Evolutionary conservation across 2,888 invertebrate genomes (phyloP).

Genomic region (Atherix ibis): DNA sequence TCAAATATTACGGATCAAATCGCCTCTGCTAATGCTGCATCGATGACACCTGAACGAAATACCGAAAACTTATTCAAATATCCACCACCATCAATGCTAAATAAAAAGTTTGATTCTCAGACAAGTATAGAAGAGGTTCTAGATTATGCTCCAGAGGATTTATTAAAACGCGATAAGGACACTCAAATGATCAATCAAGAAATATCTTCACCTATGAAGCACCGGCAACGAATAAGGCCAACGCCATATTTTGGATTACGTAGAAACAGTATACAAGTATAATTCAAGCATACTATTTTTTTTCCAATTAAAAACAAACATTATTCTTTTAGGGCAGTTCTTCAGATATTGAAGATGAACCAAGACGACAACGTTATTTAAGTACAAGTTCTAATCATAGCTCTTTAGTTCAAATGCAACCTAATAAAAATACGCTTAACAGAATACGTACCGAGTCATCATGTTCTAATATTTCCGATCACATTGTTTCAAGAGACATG

Average conservation of each 20-base stretch:
- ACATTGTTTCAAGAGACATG: background rate
- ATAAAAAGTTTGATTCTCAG: background rate
- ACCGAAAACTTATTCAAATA: too few species aligned
- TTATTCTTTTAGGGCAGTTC: constrained; percentile 2
- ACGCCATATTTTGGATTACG: constrained; percentile 49
- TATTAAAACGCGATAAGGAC: background rate
- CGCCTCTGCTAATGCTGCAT: background rate
- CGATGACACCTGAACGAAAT: constrained; percentile 3
- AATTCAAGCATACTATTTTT: background rate
- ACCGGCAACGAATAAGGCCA: constrained; percentile 49
- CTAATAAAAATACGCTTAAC: too few species aligned
- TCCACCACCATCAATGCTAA: constrained; percentile 13
- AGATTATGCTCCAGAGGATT: background rate
- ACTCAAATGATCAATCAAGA: background rate
- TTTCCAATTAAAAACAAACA: background rate
- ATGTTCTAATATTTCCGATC: constrained; percentile 27
- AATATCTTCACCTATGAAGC: constrained; percentile 33
- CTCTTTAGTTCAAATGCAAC: too few species aligned
- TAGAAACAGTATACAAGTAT: constrained; percentile 47
- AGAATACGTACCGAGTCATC: constrained; percentile 31
- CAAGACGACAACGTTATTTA: constrained; percentile 22
- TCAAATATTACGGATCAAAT: too few species aligned
- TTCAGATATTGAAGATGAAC: constrained; percentile 17
- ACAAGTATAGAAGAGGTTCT: constrained; percentile 1
- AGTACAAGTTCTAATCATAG: constrained; percentile 14